A percentile compares a stretch with the other conserved stretches of the same genome.
Conservation (phyloP, 1,140 invertebrate genomes). For the Rhizoglyphus robini region DNA sequence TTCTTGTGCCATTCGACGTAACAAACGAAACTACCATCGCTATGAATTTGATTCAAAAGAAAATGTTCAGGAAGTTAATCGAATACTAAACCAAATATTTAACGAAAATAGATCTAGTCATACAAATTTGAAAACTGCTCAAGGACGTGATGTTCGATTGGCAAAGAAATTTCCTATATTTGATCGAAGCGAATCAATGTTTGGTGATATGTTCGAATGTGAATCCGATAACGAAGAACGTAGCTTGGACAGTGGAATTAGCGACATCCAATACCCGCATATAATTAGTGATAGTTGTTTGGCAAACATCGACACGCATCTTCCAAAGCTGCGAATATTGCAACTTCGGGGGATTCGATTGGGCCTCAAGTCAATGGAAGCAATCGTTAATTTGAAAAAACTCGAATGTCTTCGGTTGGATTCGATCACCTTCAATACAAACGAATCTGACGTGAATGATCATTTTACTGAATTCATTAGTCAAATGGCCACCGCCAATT, state of each 20-base stretch:
- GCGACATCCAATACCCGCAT: not conserved
- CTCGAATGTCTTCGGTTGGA: not conserved
- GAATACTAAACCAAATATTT: not conserved
- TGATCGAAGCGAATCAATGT: not conserved
- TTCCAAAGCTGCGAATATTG: not conserved
- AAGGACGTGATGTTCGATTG: too few species aligned
- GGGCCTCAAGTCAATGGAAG: not conserved
- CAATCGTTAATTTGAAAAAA: not conserved
- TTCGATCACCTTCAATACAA: not conserved
- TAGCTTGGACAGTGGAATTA: not conserved
- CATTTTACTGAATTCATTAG: slow-evolving; percentile 2
- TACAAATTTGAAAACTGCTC: too few species aligned
- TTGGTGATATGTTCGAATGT: slow-evolving; percentile 1
- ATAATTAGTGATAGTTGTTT: not conserved
- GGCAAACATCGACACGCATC: not conserved
- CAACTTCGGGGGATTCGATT: not conserved
- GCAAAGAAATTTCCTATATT: not conserved
- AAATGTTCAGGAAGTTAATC: not conserved
- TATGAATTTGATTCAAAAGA: not conserved
- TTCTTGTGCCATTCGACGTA: not conserved
- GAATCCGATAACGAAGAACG: not conserved
- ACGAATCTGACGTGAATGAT: not conserved
- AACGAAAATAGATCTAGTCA: not conserved
- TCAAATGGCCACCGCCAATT: not conserved
- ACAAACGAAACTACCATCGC: not conserved